Conservation (phyloP, 2,888 invertebrate species). For the Clunio marinus region DNA sequence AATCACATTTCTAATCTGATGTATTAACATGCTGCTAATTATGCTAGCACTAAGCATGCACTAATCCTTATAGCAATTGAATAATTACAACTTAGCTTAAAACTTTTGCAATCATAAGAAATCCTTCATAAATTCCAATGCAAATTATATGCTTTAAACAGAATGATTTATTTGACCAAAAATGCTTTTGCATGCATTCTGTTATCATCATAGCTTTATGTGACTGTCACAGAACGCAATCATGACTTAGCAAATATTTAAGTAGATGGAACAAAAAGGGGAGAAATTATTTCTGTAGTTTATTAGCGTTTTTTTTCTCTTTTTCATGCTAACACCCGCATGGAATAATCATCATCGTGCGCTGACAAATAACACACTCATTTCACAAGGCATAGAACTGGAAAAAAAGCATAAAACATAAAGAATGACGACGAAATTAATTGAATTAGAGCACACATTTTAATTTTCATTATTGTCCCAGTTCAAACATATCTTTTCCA, state of each 20-base stretch:
- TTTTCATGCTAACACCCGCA: not conserved
- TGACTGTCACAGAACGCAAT: too few relatives aligned
- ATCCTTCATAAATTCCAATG: not conserved
- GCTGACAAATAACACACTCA: slow-evolving; percentile 34
- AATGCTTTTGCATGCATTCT: slow-evolving; percentile 5
- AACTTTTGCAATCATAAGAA: too few relatives aligned
- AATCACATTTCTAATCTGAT: not conserved
- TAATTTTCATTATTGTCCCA: slow-evolving; percentile 26
- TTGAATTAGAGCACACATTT: slow-evolving; percentile 36
- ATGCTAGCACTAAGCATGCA: not conserved
- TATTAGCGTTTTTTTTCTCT: slow-evolving; percentile 1
- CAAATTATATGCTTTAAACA: not conserved
- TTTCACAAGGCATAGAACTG: not conserved
- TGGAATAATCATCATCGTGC: slow-evolving; percentile 25
- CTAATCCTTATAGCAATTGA: not conserved
- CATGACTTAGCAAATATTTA: slow-evolving; percentile 1
- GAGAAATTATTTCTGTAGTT: not conserved
- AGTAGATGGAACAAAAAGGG: not conserved
- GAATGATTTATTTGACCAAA: not conserved
- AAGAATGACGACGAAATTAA: slow-evolving; percentile 22
- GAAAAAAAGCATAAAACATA: not conserved
- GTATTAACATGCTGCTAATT: not conserved
- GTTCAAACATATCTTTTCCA: slow-evolving; percentile 30
- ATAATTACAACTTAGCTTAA: too few relatives aligned
- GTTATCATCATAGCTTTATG: too few relatives aligned